These are phyloP conservation scores for Chrysochloris asiatica DNA, from an alignment of 2,113 vertebrate genomes.

Conservation along the genomic window DNA sequence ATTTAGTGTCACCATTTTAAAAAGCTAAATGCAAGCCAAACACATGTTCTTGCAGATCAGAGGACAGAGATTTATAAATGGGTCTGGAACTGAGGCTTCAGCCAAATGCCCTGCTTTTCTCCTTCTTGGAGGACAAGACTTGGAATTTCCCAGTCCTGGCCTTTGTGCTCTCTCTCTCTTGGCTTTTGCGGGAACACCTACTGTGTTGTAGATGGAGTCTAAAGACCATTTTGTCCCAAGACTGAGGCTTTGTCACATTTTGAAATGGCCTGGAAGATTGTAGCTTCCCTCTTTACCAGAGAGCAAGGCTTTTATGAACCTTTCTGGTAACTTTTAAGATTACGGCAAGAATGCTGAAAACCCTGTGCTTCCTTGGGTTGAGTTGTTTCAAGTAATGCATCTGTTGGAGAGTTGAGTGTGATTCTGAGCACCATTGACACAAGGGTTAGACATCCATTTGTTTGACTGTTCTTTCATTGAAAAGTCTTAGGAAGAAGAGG, in stretches of 20 bases:
- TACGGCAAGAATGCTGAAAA: not conserved
- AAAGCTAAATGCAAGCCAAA: no score
- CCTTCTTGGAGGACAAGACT: not conserved
- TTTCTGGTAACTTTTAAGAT: not conserved
- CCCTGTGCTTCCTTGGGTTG: not conserved
- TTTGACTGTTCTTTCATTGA: not conserved
- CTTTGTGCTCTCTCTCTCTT: not conserved
- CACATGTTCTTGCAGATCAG: no score
- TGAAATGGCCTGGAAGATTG: conserved; percentile 32
- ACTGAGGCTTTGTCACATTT: conserved; percentile 8
- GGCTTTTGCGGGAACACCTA: conserved; percentile 1
- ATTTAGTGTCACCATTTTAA: no score
- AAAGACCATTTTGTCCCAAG: not conserved
- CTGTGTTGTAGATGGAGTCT: not conserved
- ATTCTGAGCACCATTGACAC: not conserved
- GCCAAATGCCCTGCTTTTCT: not conserved
- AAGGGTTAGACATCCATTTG: not conserved
- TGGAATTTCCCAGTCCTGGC: not conserved
- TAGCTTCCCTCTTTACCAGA: not conserved
- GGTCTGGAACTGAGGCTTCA: no score
- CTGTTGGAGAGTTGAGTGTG: not conserved
- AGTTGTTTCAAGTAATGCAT: not conserved
- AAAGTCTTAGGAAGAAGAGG: not conserved
- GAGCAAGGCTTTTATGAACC: not conserved
- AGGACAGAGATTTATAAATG: not conserved